These are phyloP conservation scores for Trogon surrucura DNA, from an alignment of 2,113 vertebrate species.

Conservation along the genomic window DNA sequence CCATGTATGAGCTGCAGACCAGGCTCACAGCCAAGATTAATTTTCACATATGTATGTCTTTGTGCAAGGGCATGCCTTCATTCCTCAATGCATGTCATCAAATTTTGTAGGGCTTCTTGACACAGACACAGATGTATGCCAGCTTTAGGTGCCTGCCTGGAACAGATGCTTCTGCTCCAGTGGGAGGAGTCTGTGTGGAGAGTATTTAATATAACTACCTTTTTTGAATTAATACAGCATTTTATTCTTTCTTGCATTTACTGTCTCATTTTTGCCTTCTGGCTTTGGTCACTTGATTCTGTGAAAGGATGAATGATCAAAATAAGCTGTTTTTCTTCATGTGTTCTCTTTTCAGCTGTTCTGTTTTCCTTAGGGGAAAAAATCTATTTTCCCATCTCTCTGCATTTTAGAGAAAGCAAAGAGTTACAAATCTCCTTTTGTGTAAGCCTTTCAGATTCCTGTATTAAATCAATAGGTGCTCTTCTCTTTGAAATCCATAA, in stretches of 20 bases:
- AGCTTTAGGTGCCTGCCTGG: not conserved
- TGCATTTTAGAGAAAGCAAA: not conserved
- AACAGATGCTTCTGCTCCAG: not conserved
- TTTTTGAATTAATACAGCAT: not conserved
- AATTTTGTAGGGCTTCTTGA: not conserved
- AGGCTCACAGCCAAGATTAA: not conserved
- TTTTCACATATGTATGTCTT: not conserved
- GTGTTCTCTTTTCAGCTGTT: not conserved
- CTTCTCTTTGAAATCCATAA: constrained; percentile 18
- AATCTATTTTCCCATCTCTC: not conserved
- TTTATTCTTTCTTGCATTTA: not conserved
- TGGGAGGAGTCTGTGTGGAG: not conserved
- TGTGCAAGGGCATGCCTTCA: not conserved
- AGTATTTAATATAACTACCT: not conserved
- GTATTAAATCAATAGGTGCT: not conserved
- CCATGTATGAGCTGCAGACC: not conserved
- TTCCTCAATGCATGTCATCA: not conserved
- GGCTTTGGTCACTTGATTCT: not conserved
- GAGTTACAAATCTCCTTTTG: not conserved
- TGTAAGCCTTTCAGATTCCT: not conserved
- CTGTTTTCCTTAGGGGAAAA: not conserved
- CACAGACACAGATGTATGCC: not conserved
- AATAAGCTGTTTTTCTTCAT: not conserved
- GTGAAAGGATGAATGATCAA: not conserved
- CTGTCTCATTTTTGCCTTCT: not conserved